These are phyloP conservation scores for Lepidostoma basale DNA, from an alignment of 1,140 invertebrate genomes.

Conservation along the genomic window DNA sequence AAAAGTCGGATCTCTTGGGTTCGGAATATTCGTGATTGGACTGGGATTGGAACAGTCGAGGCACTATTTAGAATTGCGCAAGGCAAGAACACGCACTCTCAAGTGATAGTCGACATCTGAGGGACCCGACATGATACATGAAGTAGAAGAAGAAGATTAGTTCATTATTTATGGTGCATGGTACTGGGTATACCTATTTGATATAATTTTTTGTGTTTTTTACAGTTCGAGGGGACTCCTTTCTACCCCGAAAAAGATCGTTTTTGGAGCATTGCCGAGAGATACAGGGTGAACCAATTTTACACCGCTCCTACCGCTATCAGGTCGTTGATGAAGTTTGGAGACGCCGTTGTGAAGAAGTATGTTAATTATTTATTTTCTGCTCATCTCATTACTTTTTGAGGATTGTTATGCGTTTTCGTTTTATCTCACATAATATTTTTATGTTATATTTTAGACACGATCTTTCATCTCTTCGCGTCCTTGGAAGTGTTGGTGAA, in stretches of 20 bases:
- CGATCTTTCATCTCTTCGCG: slow-evolving; percentile 70
- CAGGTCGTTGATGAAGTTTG: slow-evolving; percentile 93
- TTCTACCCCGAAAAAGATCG: slow-evolving; percentile 88
- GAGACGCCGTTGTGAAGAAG: slow-evolving; percentile 76
- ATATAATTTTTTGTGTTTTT: too few species aligned
- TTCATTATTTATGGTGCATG: too few species aligned
- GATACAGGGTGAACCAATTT: slow-evolving; percentile 95
- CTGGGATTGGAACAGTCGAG: too few species aligned
- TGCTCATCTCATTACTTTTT: neutral
- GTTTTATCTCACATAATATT: neutral
- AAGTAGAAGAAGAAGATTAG: too few species aligned
- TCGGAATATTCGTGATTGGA: too few species aligned
- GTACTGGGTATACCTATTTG: too few species aligned
- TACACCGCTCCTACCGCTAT: slow-evolving; percentile 99
- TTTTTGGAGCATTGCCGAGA: slow-evolving; percentile 92
- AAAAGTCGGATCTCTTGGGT: too few species aligned
- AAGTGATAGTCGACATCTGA: too few species aligned
- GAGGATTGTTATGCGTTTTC: neutral
- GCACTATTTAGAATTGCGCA: too few species aligned
- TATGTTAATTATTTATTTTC: slow-evolving; percentile 1
- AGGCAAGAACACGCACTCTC: too few species aligned
- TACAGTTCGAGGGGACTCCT: slow-evolving; percentile 95
- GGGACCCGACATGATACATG: too few species aligned
- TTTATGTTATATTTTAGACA: slow-evolving; percentile 55
- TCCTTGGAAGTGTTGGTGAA: slow-evolving; percentile 94